These are phyloP conservation scores for Gambusia holbrooki DNA, from an alignment of 2,113 vertebrate species.

Conservation along the genomic window DNA sequence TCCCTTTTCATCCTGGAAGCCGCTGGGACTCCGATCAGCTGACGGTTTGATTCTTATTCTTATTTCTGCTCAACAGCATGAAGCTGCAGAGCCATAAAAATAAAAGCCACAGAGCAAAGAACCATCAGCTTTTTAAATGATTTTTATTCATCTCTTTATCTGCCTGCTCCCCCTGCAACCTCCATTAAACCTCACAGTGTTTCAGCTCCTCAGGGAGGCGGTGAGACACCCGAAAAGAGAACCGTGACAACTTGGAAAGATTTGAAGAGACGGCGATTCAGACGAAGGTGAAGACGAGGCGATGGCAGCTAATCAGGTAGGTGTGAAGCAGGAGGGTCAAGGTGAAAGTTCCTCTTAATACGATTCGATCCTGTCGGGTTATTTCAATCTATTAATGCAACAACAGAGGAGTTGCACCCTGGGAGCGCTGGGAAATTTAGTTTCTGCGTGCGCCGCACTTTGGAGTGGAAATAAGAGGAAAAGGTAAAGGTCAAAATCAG, in stretches of 20 bases:
- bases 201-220: background rate
- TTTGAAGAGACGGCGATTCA: background rate
- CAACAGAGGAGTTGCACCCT: constrained; percentile 26
- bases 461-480: constrained; percentile 46
- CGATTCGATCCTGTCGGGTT: constrained; percentile 35
- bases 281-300: constrained; percentile 12
- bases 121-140: constrained; percentile 42
- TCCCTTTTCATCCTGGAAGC: too few species aligned
- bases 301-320: constrained; percentile 70
- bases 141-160: constrained; percentile 30
- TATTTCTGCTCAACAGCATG: constrained; percentile 18
- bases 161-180: background rate
- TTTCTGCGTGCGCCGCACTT: constrained; percentile 46
- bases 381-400: constrained; percentile 46
- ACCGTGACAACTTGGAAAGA: background rate
- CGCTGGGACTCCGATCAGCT: too few species aligned
- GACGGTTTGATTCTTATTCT: constrained; percentile 30
- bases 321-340: constrained; percentile 53
- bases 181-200: background rate
- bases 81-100: constrained; percentile 52
- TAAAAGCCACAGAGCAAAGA: constrained; percentile 50
- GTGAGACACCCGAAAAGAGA: background rate
- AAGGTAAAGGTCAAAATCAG: constrained; percentile 56
- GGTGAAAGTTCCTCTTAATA: constrained; percentile 40
- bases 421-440: constrained; percentile 64